Conservation (phyloP, 2,888 invertebrate species). For the Andrena hattorfiana region DNA sequence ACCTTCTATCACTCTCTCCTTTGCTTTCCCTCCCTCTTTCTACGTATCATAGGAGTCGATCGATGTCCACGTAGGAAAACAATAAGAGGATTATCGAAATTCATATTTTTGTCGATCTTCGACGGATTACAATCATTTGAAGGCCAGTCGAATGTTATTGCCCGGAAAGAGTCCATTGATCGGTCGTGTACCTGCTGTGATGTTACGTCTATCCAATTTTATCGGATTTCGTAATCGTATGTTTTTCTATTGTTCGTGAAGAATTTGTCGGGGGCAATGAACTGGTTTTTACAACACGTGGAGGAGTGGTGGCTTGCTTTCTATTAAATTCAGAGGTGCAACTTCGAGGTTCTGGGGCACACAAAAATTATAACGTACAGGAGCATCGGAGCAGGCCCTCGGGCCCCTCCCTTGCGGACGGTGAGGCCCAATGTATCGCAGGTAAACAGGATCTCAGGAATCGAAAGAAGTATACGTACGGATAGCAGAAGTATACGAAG, state of each 20-base stretch:
- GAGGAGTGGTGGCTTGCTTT: background rate
- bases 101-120: background rate
- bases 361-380: conserved; percentile 22
- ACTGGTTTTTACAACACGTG: background rate
- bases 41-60: conserved; percentile 31
- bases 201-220: background rate
- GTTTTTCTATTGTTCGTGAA: background rate
- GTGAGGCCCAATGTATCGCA: conserved; percentile 79
- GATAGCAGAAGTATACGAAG: too few relatives aligned
- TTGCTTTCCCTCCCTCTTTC: conserved; percentile 26
- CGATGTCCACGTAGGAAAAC: conserved; percentile 21
- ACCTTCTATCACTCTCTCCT: conserved; percentile 6
- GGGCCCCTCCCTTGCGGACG: conserved; percentile 57
- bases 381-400: conserved; percentile 27
- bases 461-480: conserved; percentile 71
- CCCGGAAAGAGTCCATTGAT: background rate
- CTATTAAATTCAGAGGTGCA: background rate
- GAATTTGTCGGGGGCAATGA: background rate
- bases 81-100: conserved; percentile 21
- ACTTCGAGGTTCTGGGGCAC: background rate
- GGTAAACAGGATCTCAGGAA: conserved; percentile 77
- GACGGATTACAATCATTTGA: background rate
- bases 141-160: background rate
- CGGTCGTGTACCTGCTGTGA: background rate
- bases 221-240: background rate